phyloP scores from a whole-genome alignment of 1,140 invertebrate genomes.

The Trachymyrmex cornetzi region DNA sequence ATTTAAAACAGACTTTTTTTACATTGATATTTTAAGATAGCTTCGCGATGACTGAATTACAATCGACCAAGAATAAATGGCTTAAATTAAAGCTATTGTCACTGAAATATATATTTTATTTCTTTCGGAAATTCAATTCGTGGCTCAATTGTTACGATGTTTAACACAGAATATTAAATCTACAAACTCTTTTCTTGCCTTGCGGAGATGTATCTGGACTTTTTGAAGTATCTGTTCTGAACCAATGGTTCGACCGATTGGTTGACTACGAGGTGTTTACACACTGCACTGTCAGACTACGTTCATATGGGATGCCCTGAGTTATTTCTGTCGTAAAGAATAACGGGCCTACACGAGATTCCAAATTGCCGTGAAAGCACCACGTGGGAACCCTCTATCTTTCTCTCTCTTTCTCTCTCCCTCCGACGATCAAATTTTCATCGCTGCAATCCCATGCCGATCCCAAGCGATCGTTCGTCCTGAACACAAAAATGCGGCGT shows the following conservation, averaged over 20 bases:
- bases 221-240: not conserved
- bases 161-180: slow-evolving; percentile 10
- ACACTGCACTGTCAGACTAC: slow-evolving; percentile 39
- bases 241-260: slow-evolving; percentile 13
- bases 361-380: slow-evolving; percentile 15
- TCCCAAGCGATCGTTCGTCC: slow-evolving; percentile 24
- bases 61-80: not conserved
- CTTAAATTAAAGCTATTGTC: slow-evolving; percentile 19
- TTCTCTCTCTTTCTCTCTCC: not conserved
- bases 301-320: slow-evolving; percentile 37
- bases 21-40: not conserved
- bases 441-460: not conserved
- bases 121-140: not conserved
- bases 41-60: not conserved
- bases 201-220: not conserved
- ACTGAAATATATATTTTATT: not conserved
- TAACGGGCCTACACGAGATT: slow-evolving; percentile 43
- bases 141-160: not conserved
- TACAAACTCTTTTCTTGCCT: not conserved
- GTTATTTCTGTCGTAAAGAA: slow-evolving; percentile 60
- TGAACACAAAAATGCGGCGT: slow-evolving; percentile 25
- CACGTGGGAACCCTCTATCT: slow-evolving; percentile 11
- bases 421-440: slow-evolving; percentile 40
- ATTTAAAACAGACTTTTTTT: not conserved
- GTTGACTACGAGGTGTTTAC: slow-evolving; percentile 61